A percentile compares a stretch with the other conserved stretches of the same genome.
Evolutionary conservation across 53 echinoderm and acorn worm species (phyloP).

Genomic region (Hippasteria phrygiana): DNA sequence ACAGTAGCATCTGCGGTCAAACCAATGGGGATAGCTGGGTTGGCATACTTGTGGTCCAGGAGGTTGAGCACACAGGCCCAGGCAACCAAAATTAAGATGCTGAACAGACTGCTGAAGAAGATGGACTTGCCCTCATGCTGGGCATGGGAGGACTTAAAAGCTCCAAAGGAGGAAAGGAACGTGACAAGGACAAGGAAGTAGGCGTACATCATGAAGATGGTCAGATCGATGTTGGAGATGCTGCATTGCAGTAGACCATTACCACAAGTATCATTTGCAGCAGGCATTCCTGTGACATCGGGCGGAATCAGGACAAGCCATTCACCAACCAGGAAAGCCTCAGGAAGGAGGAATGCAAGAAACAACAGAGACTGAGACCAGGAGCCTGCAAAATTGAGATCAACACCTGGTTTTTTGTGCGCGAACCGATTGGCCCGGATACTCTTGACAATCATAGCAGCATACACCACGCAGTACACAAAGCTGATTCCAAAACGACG

Average conservation of each 20-base stretch:
- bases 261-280: background rate
- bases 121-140: slow-evolving; percentile 67
- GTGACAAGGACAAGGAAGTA: slow-evolving; percentile 70
- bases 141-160: slow-evolving; percentile 33
- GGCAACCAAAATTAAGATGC: slow-evolving; percentile 69
- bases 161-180: slow-evolving; percentile 63
- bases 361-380: slow-evolving; percentile 75
- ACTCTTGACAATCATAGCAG: slow-evolving; percentile 73
- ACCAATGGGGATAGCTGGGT: slow-evolving; percentile 77
- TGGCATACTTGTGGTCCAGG: slow-evolving; percentile 42
- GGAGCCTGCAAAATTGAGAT: slow-evolving; percentile 51
- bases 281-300: background rate
- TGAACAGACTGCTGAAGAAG: slow-evolving; percentile 63
- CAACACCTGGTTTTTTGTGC: slow-evolving; percentile 40
- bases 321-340: slow-evolving; percentile 70
- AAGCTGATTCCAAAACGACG: slow-evolving; percentile 77
- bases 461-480: slow-evolving; percentile 74
- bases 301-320: slow-evolving; percentile 80
- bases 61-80: slow-evolving; percentile 79
- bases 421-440: slow-evolving; percentile 64
- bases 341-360: slow-evolving; percentile 69
- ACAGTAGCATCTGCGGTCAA: slow-evolving; percentile 74
- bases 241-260: slow-evolving; percentile 29
- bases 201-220: slow-evolving; percentile 75
- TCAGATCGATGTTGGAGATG: slow-evolving; percentile 53